These are phyloP conservation scores for Isoperla grammatica DNA, from an alignment of 2,888 invertebrate genomes.

Conservation along the genomic window DNA sequence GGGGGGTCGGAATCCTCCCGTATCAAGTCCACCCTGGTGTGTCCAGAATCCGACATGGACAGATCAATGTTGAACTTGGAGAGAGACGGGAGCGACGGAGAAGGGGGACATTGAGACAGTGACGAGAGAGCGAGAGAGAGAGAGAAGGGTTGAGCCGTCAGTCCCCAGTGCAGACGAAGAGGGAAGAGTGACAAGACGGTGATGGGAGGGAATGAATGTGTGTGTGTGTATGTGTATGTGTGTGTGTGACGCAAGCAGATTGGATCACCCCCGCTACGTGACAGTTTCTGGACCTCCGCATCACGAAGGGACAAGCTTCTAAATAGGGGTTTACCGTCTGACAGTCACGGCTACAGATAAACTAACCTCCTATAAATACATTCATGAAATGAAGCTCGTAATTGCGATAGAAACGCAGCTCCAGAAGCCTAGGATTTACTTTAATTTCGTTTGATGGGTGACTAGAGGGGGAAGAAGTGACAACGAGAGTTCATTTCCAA, in stretches of 20 bases:
- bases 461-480: constrained; percentile 39
- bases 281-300: constrained; percentile 21
- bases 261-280: constrained; percentile 23
- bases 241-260: constrained; percentile 21
- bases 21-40: constrained; percentile 15
- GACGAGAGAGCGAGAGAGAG: constrained; percentile 15
- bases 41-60: constrained; percentile 27
- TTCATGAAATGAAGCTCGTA: constrained; percentile 18
- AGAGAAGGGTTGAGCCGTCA: constrained; percentile 15
- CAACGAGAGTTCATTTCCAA: constrained; percentile 17
- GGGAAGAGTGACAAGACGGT: constrained; percentile 35
- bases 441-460: constrained; percentile 23
- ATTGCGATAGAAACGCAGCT: constrained; percentile 12
- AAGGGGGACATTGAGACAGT: constrained; percentile 14
- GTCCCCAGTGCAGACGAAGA: constrained; percentile 41
- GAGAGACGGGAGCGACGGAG: constrained; percentile 1
- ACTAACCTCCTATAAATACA: constrained; percentile 19
- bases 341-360: constrained; percentile 17
- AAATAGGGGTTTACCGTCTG: constrained; percentile 19
- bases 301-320: constrained; percentile 10
- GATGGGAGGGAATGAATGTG: constrained; percentile 32
- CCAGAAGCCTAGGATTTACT: constrained; percentile 13
- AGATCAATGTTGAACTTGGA: constrained; percentile 26
- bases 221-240: constrained; percentile 25
- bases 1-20: background rate